Conservation (phyloP, 2,113 vertebrate genomes). For the Hyla sarda region DNA sequence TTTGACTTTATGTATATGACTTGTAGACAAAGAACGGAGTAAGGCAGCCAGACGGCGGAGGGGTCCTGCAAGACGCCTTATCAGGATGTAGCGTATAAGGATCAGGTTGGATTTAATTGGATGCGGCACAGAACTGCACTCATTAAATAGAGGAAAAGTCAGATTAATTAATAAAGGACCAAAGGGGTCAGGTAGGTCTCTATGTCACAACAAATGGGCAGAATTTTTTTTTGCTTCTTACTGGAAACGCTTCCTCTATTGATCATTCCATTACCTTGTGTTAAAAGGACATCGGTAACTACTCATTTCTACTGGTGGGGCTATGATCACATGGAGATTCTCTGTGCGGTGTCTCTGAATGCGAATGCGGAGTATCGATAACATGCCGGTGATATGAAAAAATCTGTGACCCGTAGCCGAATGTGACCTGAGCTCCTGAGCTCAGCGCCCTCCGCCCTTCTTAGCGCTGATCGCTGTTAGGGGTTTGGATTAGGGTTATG, state of each 20-base stretch:
- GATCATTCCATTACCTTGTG: constrained; percentile 45
- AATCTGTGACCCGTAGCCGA: too few species aligned
- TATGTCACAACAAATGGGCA: constrained; percentile 47
- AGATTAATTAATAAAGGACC: constrained; percentile 67
- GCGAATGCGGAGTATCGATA: too few species aligned
- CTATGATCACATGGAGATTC: too few species aligned
- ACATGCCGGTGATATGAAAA: too few species aligned
- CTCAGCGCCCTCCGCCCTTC: too few species aligned
- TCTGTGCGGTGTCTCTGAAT: too few species aligned
- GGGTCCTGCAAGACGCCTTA: constrained; percentile 65
- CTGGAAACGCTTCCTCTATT: constrained; percentile 19
- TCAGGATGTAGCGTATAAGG: constrained; percentile 64
- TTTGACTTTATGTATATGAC: constrained; percentile 66
- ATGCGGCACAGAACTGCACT: constrained; percentile 64
- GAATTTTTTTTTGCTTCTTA: constrained; percentile 44
- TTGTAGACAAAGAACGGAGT: constrained; percentile 68
- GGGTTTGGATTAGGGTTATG: too few species aligned
- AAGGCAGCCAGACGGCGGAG: constrained; percentile 63
- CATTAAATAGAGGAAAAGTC: constrained; percentile 61
- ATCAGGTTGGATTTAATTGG: constrained; percentile 65
- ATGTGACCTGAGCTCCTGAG: too few species aligned
- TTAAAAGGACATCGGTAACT: constrained; percentile 23
- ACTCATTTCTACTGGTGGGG: neutral
- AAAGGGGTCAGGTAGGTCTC: constrained; percentile 58
- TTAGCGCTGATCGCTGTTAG: too few species aligned